phyloP scores from a whole-genome alignment of 1,140 invertebrate genomes.

The Caenorhabditis latens region DNA sequence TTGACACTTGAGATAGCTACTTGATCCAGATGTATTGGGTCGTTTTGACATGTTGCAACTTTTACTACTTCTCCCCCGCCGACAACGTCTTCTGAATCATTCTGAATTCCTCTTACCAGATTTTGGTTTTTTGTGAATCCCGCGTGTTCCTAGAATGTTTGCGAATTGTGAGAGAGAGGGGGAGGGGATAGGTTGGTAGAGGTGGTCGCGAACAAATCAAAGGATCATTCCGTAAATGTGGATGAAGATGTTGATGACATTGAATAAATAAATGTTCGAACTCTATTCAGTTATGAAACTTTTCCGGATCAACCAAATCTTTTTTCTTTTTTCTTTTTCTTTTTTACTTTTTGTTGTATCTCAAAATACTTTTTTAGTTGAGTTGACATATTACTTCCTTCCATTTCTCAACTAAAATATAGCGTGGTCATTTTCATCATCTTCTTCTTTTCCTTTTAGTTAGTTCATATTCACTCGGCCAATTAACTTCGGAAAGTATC shows the following conservation, averaged over 20 bases:
- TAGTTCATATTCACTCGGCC: not conserved
- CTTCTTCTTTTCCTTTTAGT: not conserved
- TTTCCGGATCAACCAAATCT: too few species aligned
- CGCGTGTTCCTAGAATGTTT: constrained; percentile 13
- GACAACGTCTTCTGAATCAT: not conserved
- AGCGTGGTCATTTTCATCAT: not conserved
- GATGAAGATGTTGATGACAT: not conserved
- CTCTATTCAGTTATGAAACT: not conserved
- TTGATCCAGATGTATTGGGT: constrained; percentile 48
- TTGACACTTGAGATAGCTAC: constrained; percentile 35
- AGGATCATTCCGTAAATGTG: not conserved
- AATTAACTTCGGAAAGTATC: constrained; percentile 7
- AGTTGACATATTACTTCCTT: not conserved
- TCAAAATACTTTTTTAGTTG: not conserved
- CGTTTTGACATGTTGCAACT: constrained; percentile 25
- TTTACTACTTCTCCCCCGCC: not conserved
- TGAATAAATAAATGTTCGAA: constrained; percentile 12
- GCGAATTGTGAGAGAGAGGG: not conserved
- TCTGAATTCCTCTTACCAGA: not conserved
- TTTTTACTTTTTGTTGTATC: not conserved
- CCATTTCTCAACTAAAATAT: not conserved
- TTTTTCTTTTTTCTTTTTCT: not conserved
- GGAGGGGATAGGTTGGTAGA: not conserved
- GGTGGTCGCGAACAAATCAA: not conserved
- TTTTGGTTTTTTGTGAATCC: not conserved